Evolutionary conservation across 2,113 vertebrate genomes (phyloP), one percentile per base, ranked within the genome.

Genomic region (Cheirogaleus medius): DNA sequence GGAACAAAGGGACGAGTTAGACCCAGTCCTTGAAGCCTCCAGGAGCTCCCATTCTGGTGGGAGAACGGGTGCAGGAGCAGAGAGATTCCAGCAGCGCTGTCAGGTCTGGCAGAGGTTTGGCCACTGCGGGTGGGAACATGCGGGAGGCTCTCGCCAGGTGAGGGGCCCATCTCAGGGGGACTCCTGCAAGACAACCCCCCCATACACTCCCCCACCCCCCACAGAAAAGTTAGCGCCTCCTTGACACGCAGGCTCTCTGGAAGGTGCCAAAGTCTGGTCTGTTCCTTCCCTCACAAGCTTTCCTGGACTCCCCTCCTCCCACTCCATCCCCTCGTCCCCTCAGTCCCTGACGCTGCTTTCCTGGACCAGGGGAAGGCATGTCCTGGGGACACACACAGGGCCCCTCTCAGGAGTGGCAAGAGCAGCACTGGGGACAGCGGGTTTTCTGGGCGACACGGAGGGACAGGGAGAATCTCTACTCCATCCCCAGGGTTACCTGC

Each of bases 401-500:
- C 9, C 39, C 54, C 42, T 47, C 64, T 52, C 4, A 5, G 39
- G 32, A 29, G 5, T 25, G 13, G 69, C 29, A 34, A 23, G 71
- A n/a, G 25, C 18, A 82, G 47, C 69, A 23, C 54, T 14, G 1
- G 39, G 37, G 34, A 90, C 6, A 77, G 78, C n/a, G 2, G 29
- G 73, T 20, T 34, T 47, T 23, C 2, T 8, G 64, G 6, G 6
- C 1, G 5, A 4, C 1, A 3, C 4, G n/a, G 58, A 27, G 12
- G 4, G 21, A 32, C 2, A 29, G 32, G 27, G 29, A 17, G 4
- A 6, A 0, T 69, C 71, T 66, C 73, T 77, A 42, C 34, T 71
- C 86, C 49, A 14, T 47, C 54, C 78, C 32, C 73, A 97, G 95
- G 68, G 44, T 23, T 81, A 56, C 42, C 6, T 97, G 54, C 34